These are phyloP conservation scores for Lingula anatina DNA, from an alignment of 2,888 invertebrate genomes.

Conservation along the genomic window DNA sequence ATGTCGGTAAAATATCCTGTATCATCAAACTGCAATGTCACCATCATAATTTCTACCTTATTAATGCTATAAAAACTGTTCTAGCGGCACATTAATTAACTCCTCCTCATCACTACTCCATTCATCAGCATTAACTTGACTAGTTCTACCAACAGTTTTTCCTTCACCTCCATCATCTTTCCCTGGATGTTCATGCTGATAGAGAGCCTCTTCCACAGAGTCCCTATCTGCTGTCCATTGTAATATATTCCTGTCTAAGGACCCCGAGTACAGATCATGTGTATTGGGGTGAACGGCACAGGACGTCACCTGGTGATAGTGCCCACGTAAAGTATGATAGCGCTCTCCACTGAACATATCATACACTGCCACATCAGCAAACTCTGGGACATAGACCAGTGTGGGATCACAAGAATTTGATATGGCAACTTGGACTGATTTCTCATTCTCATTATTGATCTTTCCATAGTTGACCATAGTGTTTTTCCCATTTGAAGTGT, in stretches of 20 bases:
- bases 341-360: constrained; percentile 47
- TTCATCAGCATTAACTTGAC: too few relatives aligned
- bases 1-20: too few relatives aligned
- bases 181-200: too few relatives aligned
- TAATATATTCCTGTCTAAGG: constrained; percentile 53
- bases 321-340: constrained; percentile 49
- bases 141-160: too few relatives aligned
- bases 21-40: too few relatives aligned
- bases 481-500: constrained; percentile 46
- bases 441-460: constrained; percentile 40
- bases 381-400: constrained; percentile 52
- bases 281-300: constrained; percentile 46
- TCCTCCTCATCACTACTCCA: too few relatives aligned
- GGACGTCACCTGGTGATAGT: constrained; percentile 53
- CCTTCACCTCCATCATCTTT: too few relatives aligned
- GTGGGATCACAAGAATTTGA: constrained; percentile 35
- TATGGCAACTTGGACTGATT: constrained; percentile 44
- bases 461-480: constrained; percentile 50
- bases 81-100: too few relatives aligned
- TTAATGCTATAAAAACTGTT: too few relatives aligned
- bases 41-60: too few relatives aligned
- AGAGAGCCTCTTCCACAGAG: constrained; percentile 21
- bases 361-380: constrained; percentile 43
- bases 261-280: constrained; percentile 53
- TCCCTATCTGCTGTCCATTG: constrained; percentile 49